phyloP scores from a whole-genome alignment of 2,113 vertebrate genomes.

The Misgurnus mizolepis region DNA sequence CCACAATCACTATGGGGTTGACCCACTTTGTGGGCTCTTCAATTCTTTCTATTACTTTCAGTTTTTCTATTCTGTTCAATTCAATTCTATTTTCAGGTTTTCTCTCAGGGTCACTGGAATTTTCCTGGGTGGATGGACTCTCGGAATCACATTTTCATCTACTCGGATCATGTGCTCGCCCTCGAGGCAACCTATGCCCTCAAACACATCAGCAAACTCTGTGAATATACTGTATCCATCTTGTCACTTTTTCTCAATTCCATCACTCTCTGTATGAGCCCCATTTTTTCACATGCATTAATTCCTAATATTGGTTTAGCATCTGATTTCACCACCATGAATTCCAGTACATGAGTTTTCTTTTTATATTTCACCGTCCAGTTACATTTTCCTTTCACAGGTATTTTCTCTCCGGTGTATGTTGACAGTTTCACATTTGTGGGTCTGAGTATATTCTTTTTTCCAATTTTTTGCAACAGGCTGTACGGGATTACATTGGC shows the following conservation, averaged over 20 bases:
- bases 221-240: constrained; percentile 5
- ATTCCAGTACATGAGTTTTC: constrained; percentile 18
- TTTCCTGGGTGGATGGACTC: no score
- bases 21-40: no score
- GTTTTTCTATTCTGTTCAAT: no score
- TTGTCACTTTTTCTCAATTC: constrained; percentile 28
- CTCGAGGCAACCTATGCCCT: constrained; percentile 45
- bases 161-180: constrained; percentile 32
- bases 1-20: no score
- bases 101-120: no score
- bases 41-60: no score
- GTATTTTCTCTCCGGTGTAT: constrained; percentile 45
- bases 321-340: constrained; percentile 2
- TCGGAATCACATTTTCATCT: no score
- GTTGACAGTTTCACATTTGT: constrained; percentile 39
- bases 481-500: constrained; percentile 40
- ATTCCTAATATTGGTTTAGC: constrained; percentile 39
- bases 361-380: constrained; percentile 35
- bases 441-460: constrained; percentile 24
- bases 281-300: constrained; percentile 46
- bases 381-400: constrained; percentile 37
- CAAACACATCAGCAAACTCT: constrained; percentile 41
- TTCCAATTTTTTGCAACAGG: constrained; percentile 22
- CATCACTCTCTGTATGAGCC: constrained; percentile 45
- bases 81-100: no score